Percentiles rank a stretch among this genome's conserved stretches.
These are phyloP conservation scores for Macrophya alboannulata DNA, from an alignment of 2,888 invertebrate genomes.

Conservation along the genomic window DNA sequence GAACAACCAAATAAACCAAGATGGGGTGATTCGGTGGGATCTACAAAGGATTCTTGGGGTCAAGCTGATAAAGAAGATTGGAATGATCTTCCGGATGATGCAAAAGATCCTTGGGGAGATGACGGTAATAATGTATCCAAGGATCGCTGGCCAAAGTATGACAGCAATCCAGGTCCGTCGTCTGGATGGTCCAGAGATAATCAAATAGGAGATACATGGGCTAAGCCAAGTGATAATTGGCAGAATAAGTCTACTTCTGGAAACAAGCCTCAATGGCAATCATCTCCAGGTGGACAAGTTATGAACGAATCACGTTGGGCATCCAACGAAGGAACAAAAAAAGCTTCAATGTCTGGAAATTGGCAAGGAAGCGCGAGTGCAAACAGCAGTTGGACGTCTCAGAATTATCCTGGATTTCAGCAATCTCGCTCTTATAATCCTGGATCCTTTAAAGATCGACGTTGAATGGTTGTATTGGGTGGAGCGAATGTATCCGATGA, in stretches of 20 bases:
- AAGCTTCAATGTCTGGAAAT: conserved; percentile 58
- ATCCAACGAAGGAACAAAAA: conserved; percentile 57
- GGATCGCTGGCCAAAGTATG: conserved; percentile 58
- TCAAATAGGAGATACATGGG: conserved; percentile 65
- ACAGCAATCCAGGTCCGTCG: conserved; percentile 63
- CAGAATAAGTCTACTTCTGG: conserved; percentile 63
- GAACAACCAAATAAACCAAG: conserved; percentile 65
- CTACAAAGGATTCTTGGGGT: conserved; percentile 62
- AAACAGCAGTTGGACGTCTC: conserved; percentile 66
- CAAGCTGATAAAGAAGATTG: conserved; percentile 73
- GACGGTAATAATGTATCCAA: conserved; percentile 63
- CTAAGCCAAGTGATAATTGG: conserved; percentile 67
- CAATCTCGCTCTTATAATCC: conserved; percentile 59
- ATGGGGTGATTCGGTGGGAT: conserved; percentile 65
- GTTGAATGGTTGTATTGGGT: conserved; percentile 17
- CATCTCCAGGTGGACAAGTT: conserved; percentile 56
- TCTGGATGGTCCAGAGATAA: conserved; percentile 65
- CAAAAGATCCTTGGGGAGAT: conserved; percentile 78
- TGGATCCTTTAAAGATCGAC: conserved; percentile 50
- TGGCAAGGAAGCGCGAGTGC: conserved; percentile 66
- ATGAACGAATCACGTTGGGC: conserved; percentile 60
- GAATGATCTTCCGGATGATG: conserved; percentile 77
- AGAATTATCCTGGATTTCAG: conserved; percentile 63
- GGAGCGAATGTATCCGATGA: conserved; percentile 6
- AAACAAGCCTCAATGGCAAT: conserved; percentile 63